phyloP scores from a whole-genome alignment of 2,888 invertebrate species.

The Sminthurides aquaticus region DNA sequence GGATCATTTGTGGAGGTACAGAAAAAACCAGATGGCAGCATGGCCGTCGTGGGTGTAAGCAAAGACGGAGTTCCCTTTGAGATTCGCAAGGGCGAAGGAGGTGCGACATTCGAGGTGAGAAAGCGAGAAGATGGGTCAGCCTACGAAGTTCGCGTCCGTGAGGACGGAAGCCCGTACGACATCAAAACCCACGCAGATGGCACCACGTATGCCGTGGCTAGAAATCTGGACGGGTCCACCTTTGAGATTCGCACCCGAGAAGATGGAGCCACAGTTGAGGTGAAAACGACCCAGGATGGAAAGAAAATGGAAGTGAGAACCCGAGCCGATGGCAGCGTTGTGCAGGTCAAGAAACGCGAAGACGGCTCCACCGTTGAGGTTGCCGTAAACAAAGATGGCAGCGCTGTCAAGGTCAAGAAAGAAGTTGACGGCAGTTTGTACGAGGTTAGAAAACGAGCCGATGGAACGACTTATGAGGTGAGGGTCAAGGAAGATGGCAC shows the following conservation, averaged over 20 bases:
- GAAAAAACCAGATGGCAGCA: slow-evolving; percentile 2
- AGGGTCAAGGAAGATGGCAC: slow-evolving; percentile 9
- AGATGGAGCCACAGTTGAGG: slow-evolving; percentile 6
- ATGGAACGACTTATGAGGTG: slow-evolving; percentile 6
- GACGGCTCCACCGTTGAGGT: slow-evolving; percentile 8
- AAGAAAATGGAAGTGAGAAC: slow-evolving; percentile 6
- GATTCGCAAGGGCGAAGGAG: background rate
- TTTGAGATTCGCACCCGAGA: background rate
- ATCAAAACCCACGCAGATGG: slow-evolving; percentile 2
- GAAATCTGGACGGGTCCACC: background rate
- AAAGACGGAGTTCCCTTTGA: background rate
- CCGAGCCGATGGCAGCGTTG: slow-evolving; percentile 5
- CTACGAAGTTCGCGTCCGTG: background rate
- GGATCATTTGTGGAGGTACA: slow-evolving; percentile 3
- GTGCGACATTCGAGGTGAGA: background rate
- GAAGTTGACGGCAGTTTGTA: slow-evolving; percentile 7
- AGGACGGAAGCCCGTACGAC: slow-evolving; percentile 9
- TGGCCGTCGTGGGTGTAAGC: background rate
- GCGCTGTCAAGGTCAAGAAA: slow-evolving; percentile 6
- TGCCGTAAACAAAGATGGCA: slow-evolving; percentile 9
- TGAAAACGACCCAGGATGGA: slow-evolving; percentile 4
- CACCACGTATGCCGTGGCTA: slow-evolving; percentile 3
- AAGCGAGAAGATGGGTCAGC: slow-evolving; percentile 4
- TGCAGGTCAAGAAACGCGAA: background rate
- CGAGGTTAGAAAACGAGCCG: slow-evolving; percentile 15